Evolutionary conservation across 2,113 vertebrate genomes (phyloP).

Genomic region (Oenanthe melanoleuca): DNA sequence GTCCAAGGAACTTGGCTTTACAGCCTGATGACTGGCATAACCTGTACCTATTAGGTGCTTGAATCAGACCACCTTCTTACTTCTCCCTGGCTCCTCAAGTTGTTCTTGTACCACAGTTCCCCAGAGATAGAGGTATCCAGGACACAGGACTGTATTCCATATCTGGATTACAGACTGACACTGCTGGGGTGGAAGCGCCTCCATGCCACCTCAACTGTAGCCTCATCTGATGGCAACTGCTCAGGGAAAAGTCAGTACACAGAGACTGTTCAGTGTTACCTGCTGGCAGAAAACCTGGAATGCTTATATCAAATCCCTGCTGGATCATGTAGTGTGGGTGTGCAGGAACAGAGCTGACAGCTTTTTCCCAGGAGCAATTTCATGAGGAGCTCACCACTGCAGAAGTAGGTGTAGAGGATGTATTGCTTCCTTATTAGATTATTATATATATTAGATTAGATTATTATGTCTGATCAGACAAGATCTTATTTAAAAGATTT

Average conservation of each 20-base stretch:
- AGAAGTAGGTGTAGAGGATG: background rate
- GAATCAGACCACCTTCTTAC: background rate
- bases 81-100: fast-evolving
- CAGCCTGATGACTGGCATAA: background rate
- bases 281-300: background rate
- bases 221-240: background rate
- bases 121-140: background rate
- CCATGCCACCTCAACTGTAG: background rate
- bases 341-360: background rate
- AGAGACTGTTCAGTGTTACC: background rate
- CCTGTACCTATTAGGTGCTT: background rate
- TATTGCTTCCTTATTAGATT: background rate
- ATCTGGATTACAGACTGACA: background rate
- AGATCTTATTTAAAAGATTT: background rate
- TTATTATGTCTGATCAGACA: background rate
- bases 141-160: fast-evolving
- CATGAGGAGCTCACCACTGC: background rate
- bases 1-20: fast-evolving
- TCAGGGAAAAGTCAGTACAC: fast-evolving
- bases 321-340: background rate
- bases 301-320: background rate
- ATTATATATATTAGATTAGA: too few species aligned
- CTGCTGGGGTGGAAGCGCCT: background rate
- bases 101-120: fast-evolving
- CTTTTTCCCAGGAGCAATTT: background rate